Percentiles rank a stretch among this genome's conserved stretches.
Conservation (phyloP, 2,113 vertebrate species). For the Ochotona princeps region DNA sequence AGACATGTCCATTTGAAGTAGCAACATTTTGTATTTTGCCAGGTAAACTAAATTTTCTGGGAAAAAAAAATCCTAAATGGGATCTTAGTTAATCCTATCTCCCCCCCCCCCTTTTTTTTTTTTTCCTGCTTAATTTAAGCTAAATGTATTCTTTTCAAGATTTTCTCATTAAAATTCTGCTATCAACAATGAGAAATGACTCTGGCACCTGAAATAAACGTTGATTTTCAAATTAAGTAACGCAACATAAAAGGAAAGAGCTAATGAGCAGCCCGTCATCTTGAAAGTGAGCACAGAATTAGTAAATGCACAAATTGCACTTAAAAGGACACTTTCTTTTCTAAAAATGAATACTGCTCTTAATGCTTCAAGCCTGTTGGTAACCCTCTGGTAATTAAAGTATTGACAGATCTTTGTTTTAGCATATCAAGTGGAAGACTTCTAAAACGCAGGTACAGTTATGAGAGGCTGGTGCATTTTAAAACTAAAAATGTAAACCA, state of each 20-base stretch:
- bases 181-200: constrained; percentile 74
- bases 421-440: constrained; percentile 28
- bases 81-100: constrained; percentile 63
- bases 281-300: constrained; percentile 45
- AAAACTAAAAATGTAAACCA: constrained; percentile 53
- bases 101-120: constrained; percentile 50
- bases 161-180: constrained; percentile 68
- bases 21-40: constrained; percentile 62
- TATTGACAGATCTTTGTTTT: constrained; percentile 55
- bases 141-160: constrained; percentile 71
- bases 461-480: constrained; percentile 28
- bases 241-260: constrained; percentile 68
- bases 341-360: constrained; percentile 46
- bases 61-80: constrained; percentile 50
- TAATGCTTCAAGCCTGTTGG: constrained; percentile 53
- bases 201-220: constrained; percentile 65
- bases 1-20: constrained; percentile 54
- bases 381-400: constrained; percentile 58
- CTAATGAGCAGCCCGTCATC: constrained; percentile 54
- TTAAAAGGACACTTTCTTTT: constrained; percentile 62
- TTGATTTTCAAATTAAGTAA: constrained; percentile 72
- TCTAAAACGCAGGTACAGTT: not conserved
- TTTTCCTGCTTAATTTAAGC: constrained; percentile 60
- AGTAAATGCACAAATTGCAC: constrained; percentile 71
- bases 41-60: constrained; percentile 65